phyloP scores from a whole-genome alignment of 2,888 invertebrate species.

The Ochropleura leucogaster region DNA sequence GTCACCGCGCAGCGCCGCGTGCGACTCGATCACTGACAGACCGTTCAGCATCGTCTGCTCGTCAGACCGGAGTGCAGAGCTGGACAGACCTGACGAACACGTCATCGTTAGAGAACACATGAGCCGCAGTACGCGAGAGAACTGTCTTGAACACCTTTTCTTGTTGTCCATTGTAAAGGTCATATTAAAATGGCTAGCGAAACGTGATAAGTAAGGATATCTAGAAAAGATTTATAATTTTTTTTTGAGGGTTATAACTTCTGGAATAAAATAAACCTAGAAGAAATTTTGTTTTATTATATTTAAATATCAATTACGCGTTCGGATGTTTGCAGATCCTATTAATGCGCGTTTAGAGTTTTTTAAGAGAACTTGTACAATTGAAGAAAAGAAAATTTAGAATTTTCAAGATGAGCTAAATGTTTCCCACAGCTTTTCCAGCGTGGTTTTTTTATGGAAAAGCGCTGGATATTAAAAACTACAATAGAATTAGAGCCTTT shows the following conservation, averaged over 20 bases:
- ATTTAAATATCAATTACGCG: too few species aligned
- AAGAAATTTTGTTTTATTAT: neutral
- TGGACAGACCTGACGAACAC: conserved; percentile 69
- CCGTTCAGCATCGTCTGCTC: conserved; percentile 89
- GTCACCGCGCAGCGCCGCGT: conserved; percentile 90
- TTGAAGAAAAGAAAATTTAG: neutral
- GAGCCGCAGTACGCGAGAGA: neutral
- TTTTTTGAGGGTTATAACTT: neutral
- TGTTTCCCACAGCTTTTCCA: neutral
- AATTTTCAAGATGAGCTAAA: neutral
- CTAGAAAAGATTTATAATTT: too few species aligned
- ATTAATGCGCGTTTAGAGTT: too few species aligned
- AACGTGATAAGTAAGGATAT: neutral
- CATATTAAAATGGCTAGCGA: neutral
- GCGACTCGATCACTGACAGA: conserved; percentile 91
- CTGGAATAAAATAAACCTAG: neutral
- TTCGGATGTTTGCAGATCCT: too few species aligned
- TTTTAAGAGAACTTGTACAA: too few species aligned
- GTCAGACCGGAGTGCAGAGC: conserved; percentile 84
- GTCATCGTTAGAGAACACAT: neutral
- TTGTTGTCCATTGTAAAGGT: neutral
- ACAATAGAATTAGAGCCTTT: neutral
- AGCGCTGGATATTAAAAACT: neutral
- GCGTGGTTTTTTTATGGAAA: neutral
- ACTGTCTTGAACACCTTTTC: neutral